These are phyloP conservation scores for Melanotaenia pygmaea DNA, from an alignment of 2,797 vertebrate genomes.

Conservation along the genomic window DNA sequence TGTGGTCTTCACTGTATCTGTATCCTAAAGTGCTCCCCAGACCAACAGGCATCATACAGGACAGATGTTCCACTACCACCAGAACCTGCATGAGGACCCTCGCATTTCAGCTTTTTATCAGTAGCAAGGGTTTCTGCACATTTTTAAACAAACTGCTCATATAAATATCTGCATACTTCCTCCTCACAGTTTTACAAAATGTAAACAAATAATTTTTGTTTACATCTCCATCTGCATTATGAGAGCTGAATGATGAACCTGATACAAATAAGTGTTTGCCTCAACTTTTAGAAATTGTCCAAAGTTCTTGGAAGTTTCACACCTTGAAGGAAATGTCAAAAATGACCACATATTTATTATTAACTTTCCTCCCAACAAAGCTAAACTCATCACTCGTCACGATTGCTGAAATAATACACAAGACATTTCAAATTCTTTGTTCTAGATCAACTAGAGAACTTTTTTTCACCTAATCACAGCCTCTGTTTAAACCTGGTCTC, in stretches of 20 bases:
- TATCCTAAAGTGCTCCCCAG: not conserved
- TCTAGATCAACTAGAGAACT: conserved; percentile 2
- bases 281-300: not conserved
- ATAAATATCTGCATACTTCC: not conserved
- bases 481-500: conserved; percentile 12
- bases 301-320: not conserved
- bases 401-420: not conserved
- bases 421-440: conserved; percentile 5
- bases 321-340: not conserved
- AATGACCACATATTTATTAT: not conserved
- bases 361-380: not conserved
- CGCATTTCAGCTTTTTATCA: not conserved
- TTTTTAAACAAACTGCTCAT: not conserved
- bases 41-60: not conserved
- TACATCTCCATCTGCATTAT: not conserved
- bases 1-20: not conserved
- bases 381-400: not conserved
- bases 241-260: not conserved
- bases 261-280: not conserved
- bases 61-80: not conserved
- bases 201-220: too few relatives aligned
- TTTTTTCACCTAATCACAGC: not conserved
- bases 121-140: not conserved
- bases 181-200: too few relatives aligned
- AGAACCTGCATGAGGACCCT: not conserved